phyloP scores from a whole-genome alignment of 2,797 vertebrate genomes.

The Rhabdomys pumilio region DNA sequence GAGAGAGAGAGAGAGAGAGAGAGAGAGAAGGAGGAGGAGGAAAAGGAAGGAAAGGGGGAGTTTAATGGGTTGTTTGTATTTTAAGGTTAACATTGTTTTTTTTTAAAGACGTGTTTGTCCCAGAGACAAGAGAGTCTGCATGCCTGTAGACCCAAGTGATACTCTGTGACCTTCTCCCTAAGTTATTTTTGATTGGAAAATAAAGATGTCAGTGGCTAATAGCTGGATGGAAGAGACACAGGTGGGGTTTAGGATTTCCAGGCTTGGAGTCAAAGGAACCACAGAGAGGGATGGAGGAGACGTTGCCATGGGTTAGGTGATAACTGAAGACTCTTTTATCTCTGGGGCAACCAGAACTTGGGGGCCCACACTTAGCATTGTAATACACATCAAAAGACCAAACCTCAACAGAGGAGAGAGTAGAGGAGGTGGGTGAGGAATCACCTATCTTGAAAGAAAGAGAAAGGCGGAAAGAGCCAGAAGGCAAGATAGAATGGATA shows the following conservation, averaged over 20 bases:
- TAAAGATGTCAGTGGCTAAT: background rate
- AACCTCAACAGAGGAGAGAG: background rate
- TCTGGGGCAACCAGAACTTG: background rate
- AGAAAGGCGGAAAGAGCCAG: background rate
- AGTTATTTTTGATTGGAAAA: background rate
- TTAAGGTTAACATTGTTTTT: background rate
- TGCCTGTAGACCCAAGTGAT: background rate
- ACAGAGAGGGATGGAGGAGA: background rate
- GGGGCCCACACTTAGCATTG: background rate
- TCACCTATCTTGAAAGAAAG: background rate
- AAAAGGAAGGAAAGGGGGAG: background rate
- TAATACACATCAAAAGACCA: background rate
- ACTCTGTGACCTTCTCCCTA: background rate
- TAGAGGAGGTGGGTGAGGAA: background rate
- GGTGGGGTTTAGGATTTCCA: background rate
- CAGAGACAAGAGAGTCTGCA: background rate
- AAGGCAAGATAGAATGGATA: background rate
- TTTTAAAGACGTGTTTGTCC: background rate
- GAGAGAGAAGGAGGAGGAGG: background rate
- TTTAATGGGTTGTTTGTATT: background rate
- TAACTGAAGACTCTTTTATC: background rate
- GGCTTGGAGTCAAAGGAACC: background rate
- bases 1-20: background rate
- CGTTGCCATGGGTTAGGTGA: background rate
- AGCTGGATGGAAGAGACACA: background rate